Conservation (phyloP, 1,140 invertebrate genomes). For the Drosophila punjabiensis region DNA sequence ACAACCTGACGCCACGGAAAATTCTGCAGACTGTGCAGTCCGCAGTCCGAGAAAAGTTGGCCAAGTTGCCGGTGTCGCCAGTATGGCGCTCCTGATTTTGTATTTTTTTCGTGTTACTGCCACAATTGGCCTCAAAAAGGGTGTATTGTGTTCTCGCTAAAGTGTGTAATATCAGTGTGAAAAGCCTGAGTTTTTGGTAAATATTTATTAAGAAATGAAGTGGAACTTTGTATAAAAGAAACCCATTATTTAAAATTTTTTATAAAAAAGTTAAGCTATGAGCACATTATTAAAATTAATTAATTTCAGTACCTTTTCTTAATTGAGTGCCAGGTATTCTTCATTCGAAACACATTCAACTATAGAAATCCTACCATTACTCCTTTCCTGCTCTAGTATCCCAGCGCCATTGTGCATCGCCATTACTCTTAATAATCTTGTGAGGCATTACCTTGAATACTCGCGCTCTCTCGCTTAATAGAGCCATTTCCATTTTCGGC, state of each 20-base stretch:
- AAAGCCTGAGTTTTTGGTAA: neutral
- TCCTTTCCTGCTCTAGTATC: neutral
- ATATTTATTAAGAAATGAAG: neutral
- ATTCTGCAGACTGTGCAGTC: constrained; percentile 50
- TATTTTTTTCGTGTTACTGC: constrained; percentile 21
- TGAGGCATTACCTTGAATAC: constrained; percentile 33
- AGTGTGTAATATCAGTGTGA: neutral
- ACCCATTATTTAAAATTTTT: neutral
- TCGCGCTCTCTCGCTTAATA: constrained; percentile 11
- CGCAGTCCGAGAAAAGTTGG: constrained; percentile 56
- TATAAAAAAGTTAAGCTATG: neutral
- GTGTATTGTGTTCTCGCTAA: neutral
- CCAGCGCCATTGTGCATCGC: constrained; percentile 1
- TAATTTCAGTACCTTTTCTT: neutral
- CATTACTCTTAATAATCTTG: constrained; percentile 50
- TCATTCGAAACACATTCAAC: neutral
- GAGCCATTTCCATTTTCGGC: constrained; percentile 28
- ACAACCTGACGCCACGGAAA: constrained; percentile 76
- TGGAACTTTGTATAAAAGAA: neutral
- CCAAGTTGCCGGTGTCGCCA: constrained; percentile 70
- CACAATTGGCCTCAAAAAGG: neutral
- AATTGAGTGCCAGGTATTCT: neutral
- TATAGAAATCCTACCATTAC: neutral
- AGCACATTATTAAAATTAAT: neutral
- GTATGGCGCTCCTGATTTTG: constrained; percentile 40